phyloP scores from a whole-genome alignment of 1,140 invertebrate species.

The Drosophila aff. region DNA sequence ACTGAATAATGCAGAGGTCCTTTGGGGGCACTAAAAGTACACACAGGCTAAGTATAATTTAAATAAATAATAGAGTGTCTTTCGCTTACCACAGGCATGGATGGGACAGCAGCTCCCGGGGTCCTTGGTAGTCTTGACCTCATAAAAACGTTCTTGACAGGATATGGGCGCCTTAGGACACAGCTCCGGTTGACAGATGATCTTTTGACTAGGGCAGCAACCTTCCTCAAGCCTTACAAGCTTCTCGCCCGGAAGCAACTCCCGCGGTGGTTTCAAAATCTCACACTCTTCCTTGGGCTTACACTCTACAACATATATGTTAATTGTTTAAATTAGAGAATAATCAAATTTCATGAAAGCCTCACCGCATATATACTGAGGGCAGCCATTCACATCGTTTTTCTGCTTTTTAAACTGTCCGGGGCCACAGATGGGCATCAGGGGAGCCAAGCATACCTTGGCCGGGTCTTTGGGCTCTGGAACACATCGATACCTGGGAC shows the following conservation, averaged over 20 bases:
- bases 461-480: constrained; percentile 85
- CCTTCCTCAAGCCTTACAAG: constrained; percentile 87
- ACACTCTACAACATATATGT: constrained; percentile 86
- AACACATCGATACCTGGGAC: constrained; percentile 89
- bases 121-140: constrained; percentile 84
- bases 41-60: background rate
- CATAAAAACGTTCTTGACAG: constrained; percentile 87
- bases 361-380: constrained; percentile 90
- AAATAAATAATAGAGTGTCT: background rate
- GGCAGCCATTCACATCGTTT: constrained; percentile 87
- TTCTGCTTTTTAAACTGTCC: constrained; percentile 89
- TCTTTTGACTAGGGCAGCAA: constrained; percentile 88
- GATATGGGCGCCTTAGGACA: constrained; percentile 87
- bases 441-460: constrained; percentile 87
- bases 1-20: constrained; percentile 89
- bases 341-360: background rate
- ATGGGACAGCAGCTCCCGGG: constrained; percentile 88
- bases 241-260: constrained; percentile 88
- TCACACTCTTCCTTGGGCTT: constrained; percentile 89
- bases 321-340: background rate
- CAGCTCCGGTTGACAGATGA: constrained; percentile 87
- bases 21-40: constrained; percentile 87
- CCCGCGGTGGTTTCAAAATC: constrained; percentile 84
- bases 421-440: constrained; percentile 89
- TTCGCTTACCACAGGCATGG: constrained; percentile 88